Evolutionary conservation across 1,140 invertebrate species (phyloP), one percentile per base, ranked within the genome.

Genomic region (Drosophila rufa): DNA sequence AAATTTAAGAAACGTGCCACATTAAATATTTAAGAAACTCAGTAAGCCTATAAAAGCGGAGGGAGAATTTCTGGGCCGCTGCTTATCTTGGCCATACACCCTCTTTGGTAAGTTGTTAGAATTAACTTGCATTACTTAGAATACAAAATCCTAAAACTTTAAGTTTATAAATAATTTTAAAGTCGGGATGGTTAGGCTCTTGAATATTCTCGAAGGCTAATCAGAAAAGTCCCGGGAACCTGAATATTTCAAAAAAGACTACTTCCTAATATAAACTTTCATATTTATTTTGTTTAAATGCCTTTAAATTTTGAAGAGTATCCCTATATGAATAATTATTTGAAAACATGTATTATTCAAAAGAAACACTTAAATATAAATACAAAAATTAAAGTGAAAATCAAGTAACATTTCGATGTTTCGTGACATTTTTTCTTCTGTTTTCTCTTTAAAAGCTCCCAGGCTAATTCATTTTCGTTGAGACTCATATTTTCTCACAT

Each of bases 1-100:
- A 70, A 75, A 76, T 77, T 79, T 75, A 58, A 78, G 67, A 78
- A 74, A 80, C 75, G 69, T 75, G 75, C 57, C 66, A 45, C 76
- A 89, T 80, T 71, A 83, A 86, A 82, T 80, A 86, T 89, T 86
- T 30, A 83, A 80, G 55, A 27, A 47, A 38, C 30, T 55, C 57
- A 19, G 7, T 17, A 42, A 43, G 33, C 22, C 38, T 30, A 59
- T 25, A 45, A 60, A 60, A 19, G 40, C 45, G 14, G 27, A 30
- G 47, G 27, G 8, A 42, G 46, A 42, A 15, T 14, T 36, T 15
- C 7, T 4, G 8, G 9, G 17, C 25, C 9, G 27, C 40, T n/a
- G 40, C 11, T 42, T 14, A 17, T 43, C 12, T 22, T 19, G 19
- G 8, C 27, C 15, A 11, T 4, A 43, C 36, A 36, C 6, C 36